These are phyloP conservation scores for Bombus vancouverensis DNA, from an alignment of 1,140 invertebrate species.

Conservation along the genomic window DNA sequence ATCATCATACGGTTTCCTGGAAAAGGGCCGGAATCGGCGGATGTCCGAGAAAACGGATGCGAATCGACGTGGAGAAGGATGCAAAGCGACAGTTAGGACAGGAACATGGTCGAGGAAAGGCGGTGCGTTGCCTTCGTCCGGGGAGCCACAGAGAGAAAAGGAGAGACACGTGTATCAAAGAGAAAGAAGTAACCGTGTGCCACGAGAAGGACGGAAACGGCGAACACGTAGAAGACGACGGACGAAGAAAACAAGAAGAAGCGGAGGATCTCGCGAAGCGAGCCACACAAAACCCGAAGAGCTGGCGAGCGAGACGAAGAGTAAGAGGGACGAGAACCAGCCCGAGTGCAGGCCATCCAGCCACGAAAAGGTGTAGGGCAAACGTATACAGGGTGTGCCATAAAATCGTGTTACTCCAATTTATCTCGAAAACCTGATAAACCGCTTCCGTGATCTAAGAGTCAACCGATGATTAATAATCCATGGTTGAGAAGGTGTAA, in stretches of 20 bases:
- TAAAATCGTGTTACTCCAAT: slow-evolving; percentile 33
- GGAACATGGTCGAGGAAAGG: slow-evolving; percentile 50
- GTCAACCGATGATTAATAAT: not conserved
- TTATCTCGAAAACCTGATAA: not conserved
- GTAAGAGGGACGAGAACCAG: slow-evolving; percentile 58
- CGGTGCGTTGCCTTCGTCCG: not conserved
- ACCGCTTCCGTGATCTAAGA: not conserved
- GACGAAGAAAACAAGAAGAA: slow-evolving; percentile 58
- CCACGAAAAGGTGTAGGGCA: slow-evolving; percentile 60
- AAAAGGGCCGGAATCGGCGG: slow-evolving; percentile 1
- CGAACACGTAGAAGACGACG: slow-evolving; percentile 4
- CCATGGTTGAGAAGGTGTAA: too few species aligned
- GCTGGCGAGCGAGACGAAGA: slow-evolving; percentile 54
- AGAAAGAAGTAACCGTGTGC: not conserved
- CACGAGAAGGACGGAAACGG: slow-evolving; percentile 29
- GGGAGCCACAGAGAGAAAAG: not conserved
- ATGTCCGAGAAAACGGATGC: slow-evolving; percentile 34
- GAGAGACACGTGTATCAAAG: not conserved
- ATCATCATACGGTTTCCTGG: not conserved
- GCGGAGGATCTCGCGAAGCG: slow-evolving; percentile 50
- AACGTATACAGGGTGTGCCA: slow-evolving; percentile 56
- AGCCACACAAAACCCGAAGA: slow-evolving; percentile 63
- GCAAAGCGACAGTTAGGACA: slow-evolving; percentile 48
- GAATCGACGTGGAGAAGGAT: slow-evolving; percentile 46
- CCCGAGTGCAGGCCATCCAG: slow-evolving; percentile 57